Conservation (phyloP, 2,113 vertebrate genomes). For the Aythya baeri region DNA sequence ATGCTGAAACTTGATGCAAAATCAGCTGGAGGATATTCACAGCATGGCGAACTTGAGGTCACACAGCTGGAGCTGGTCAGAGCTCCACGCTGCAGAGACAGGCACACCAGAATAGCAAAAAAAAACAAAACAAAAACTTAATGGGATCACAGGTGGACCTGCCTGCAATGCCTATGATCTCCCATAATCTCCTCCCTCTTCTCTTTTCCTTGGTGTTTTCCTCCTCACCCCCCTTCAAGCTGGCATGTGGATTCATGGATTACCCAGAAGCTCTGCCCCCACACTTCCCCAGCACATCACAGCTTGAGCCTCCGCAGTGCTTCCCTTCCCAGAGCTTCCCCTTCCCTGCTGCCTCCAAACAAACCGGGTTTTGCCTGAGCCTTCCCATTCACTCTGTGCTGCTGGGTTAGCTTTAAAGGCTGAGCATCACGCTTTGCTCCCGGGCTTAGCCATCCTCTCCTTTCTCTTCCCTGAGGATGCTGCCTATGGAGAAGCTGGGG, state of each 20-base stretch:
- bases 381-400: not conserved
- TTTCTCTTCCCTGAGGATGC: fast-evolving
- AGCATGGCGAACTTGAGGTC: not conserved
- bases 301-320: not conserved
- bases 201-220: constrained; percentile 9
- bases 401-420: not conserved
- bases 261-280: constrained; percentile 30
- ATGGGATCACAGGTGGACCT: not conserved
- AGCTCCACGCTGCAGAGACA: not conserved
- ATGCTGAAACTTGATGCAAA: not conserved
- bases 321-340: not conserved
- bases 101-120: not conserved
- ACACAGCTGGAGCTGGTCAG: not conserved
- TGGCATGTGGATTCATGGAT: not conserved
- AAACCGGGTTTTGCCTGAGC: not conserved
- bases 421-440: not conserved
- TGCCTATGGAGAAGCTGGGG: not conserved
- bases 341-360: not conserved
- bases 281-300: not conserved
- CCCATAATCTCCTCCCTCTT: not conserved
- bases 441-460: fast-evolving
- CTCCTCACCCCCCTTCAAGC: not conserved
- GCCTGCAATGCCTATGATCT: not conserved
- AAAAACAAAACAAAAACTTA: not conserved
- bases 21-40: not conserved